Evolutionary conservation across 2,888 invertebrate genomes (phyloP).

Genomic region (Acleris holmiana): DNA sequence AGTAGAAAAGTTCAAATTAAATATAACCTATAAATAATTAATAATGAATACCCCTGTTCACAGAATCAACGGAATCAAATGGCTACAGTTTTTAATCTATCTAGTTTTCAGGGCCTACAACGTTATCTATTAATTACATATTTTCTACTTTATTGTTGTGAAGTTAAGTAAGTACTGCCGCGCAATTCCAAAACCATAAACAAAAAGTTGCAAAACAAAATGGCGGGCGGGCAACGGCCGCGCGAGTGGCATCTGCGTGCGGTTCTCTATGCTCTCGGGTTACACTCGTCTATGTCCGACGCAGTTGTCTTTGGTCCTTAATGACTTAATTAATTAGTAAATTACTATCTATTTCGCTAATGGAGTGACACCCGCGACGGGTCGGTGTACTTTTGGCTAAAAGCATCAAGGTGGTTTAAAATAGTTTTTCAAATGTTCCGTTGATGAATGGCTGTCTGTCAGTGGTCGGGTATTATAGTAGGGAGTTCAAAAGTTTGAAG

Average conservation of each 20-base stretch:
- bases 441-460: too few relatives aligned
- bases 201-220: conserved; percentile 50
- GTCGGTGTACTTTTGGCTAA: conserved; percentile 14
- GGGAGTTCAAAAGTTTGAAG: too few relatives aligned
- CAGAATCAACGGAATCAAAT: too few relatives aligned
- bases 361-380: conserved; percentile 24
- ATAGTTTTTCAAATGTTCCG: neutral
- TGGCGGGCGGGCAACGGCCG: conserved; percentile 68
- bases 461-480: too few relatives aligned
- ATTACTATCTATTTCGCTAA: conserved; percentile 6
- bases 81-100: too few relatives aligned
- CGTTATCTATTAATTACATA: too few relatives aligned
- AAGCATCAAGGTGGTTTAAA: neutral
- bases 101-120: too few relatives aligned
- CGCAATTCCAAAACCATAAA: conserved; percentile 37
- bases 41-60: too few relatives aligned
- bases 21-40: too few relatives aligned
- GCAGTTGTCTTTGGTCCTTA: conserved; percentile 61
- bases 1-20: too few relatives aligned
- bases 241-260: conserved; percentile 65
- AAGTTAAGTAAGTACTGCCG: neutral
- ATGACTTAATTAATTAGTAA: conserved; percentile 27
- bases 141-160: neutral
- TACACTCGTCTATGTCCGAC: conserved; percentile 54
- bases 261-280: conserved; percentile 65